Conservation (phyloP, 2,113 vertebrate species). For the Sphaerodactylus townsendi region DNA sequence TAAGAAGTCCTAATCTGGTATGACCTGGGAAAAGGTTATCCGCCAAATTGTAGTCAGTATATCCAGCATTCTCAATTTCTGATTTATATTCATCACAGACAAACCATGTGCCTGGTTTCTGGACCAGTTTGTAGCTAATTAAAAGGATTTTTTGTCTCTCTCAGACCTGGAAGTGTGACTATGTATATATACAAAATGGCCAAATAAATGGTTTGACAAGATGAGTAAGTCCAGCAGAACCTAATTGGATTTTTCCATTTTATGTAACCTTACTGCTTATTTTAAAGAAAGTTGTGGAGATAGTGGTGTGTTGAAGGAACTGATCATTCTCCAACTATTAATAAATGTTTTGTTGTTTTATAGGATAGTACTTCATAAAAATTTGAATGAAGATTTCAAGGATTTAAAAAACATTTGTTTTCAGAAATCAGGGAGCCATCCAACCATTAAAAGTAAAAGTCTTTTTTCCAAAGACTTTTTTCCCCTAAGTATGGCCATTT, state of each 20-base stretch:
- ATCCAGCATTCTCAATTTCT: constrained; percentile 13
- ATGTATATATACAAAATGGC: constrained; percentile 35
- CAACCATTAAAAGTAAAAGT: too few species aligned
- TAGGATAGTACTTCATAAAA: background rate
- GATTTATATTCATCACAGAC: constrained; percentile 5
- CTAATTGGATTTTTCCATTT: constrained; percentile 49
- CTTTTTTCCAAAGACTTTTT: too few species aligned
- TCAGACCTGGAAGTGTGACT: constrained; percentile 30
- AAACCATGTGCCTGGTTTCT: constrained; percentile 50
- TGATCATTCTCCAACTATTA: constrained; percentile 45
- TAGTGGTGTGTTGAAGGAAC: constrained; percentile 42
- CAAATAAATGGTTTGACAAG: constrained; percentile 53
- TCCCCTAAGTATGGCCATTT: too few species aligned
- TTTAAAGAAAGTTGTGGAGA: constrained; percentile 45
- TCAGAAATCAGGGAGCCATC: too few species aligned
- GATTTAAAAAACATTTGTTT: background rate
- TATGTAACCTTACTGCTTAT: constrained; percentile 35
- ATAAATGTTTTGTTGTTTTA: constrained; percentile 5
- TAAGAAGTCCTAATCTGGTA: background rate
- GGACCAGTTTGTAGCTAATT: constrained; percentile 45
- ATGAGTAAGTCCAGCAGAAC: constrained; percentile 41
- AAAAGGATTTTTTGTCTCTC: constrained; percentile 41
- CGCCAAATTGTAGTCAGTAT: constrained; percentile 3
- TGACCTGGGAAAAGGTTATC: background rate
- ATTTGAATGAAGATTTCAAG: constrained; percentile 30